Evolutionary conservation across 2,113 vertebrate species (phyloP).

Genomic region (Morone chrysops): DNA sequence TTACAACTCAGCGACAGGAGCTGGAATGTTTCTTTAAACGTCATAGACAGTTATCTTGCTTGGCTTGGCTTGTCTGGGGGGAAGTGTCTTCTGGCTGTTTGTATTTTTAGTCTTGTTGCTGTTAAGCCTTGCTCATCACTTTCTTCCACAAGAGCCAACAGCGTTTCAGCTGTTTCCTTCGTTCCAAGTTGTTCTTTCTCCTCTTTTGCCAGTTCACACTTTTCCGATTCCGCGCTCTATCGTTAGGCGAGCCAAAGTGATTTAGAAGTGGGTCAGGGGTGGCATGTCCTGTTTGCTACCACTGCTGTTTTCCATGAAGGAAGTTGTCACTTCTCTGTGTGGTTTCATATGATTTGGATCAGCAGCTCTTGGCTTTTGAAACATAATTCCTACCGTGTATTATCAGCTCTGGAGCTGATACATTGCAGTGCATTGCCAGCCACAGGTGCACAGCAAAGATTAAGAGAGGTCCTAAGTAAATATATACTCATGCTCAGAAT

Average conservation of each 20-base stretch:
- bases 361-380: conserved; percentile 43
- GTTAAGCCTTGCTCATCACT: conserved; percentile 64
- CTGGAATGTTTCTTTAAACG: conserved; percentile 42
- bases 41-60: conserved; percentile 33
- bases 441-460: conserved; percentile 53
- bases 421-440: background rate
- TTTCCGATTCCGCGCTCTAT: conserved; percentile 55
- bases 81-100: conserved; percentile 66
- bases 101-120: conserved; percentile 72
- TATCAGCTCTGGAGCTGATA: conserved; percentile 21
- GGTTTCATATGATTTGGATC: conserved; percentile 65
- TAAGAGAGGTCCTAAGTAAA: background rate
- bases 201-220: conserved; percentile 56
- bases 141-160: conserved; percentile 61
- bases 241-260: conserved; percentile 36
- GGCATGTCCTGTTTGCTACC: conserved; percentile 80
- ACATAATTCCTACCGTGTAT: conserved; percentile 12
- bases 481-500: background rate
- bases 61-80: conserved; percentile 39
- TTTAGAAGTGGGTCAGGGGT: conserved; percentile 77
- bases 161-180: conserved; percentile 65
- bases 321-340: conserved; percentile 65
- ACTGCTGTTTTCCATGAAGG: conserved; percentile 71
- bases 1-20: background rate
- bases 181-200: conserved; percentile 41